A percentile compares a stretch with the other conserved stretches of the same genome.
Evolutionary conservation across 2,888 invertebrate species (phyloP).

Genomic region (Chymomyza caudatula): DNA sequence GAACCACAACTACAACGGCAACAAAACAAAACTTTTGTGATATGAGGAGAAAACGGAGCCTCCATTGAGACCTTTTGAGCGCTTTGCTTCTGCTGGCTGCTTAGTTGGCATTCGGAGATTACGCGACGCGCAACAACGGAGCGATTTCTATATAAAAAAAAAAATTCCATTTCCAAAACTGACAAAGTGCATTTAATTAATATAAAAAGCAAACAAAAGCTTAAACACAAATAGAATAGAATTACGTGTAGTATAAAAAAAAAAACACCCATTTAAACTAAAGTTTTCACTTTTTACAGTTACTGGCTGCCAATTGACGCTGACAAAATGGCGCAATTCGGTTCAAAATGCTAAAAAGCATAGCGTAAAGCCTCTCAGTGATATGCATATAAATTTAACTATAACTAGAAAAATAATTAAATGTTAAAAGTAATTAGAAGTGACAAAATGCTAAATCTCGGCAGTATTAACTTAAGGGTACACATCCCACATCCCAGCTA

Average conservation of each 20-base stretch:
- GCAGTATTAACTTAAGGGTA: neutral
- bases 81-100: slow-evolving; percentile 10
- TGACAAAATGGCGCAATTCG: slow-evolving; percentile 21
- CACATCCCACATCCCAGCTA: neutral
- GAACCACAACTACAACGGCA: slow-evolving; percentile 2
- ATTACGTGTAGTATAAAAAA: neutral
- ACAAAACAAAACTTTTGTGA: slow-evolving; percentile 11
- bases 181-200: neutral
- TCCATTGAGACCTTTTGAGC: slow-evolving; percentile 16
- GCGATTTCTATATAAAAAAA: neutral
- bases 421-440: slow-evolving; percentile 11
- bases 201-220: neutral
- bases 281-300: slow-evolving; percentile 40
- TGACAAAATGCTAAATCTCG: slow-evolving; percentile 5
- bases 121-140: slow-evolving; percentile 14
- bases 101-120: slow-evolving; percentile 30
- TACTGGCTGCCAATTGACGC: slow-evolving; percentile 9
- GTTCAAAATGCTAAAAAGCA: slow-evolving; percentile 1
- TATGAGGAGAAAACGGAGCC: slow-evolving; percentile 5
- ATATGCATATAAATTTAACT: neutral
- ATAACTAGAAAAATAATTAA: slow-evolving; percentile 7
- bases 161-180: neutral
- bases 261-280: neutral
- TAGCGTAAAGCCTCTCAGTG: neutral
- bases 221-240: no score